These are phyloP conservation scores for Drosophila paulistorum DNA, from an alignment of 1,140 invertebrate genomes.

Conservation along the genomic window DNA sequence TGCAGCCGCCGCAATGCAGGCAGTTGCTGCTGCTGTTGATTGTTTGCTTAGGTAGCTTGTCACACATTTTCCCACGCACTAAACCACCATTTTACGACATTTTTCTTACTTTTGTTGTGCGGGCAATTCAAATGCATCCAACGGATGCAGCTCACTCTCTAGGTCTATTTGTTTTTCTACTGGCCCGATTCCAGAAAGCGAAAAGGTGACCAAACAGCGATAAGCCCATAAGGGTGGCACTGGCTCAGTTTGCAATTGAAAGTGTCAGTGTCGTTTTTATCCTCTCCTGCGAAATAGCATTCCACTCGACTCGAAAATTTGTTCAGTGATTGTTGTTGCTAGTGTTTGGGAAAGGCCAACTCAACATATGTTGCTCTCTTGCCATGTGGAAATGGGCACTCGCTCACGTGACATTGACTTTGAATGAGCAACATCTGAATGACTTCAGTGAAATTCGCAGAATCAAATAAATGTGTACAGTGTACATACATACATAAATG, in stretches of 20 bases:
- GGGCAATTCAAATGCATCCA: constrained; percentile 55
- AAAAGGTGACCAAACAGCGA: constrained; percentile 66
- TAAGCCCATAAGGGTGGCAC: constrained; percentile 55
- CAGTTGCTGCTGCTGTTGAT: constrained; percentile 4
- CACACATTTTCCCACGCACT: constrained; percentile 72
- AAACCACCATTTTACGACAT: constrained; percentile 55
- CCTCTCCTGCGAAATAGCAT: constrained; percentile 56
- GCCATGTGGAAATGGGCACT: constrained; percentile 4
- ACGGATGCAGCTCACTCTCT: constrained; percentile 53
- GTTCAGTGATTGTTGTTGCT: constrained; percentile 39
- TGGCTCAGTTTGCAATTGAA: constrained; percentile 32
- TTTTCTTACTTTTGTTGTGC: constrained; percentile 46
- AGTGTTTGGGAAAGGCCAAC: constrained; percentile 8
- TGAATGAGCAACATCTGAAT: constrained; percentile 1
- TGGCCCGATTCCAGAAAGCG: constrained; percentile 25
- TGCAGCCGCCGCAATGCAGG: constrained; percentile 40
- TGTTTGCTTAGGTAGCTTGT: constrained; percentile 67
- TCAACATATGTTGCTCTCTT: background rate
- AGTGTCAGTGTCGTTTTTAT: constrained; percentile 38
- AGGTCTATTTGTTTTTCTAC: constrained; percentile 8
- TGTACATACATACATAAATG: background rate
- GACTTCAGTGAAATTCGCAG: background rate
- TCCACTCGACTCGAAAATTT: constrained; percentile 47
- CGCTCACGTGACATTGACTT: constrained; percentile 20
- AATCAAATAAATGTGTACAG: constrained; percentile 4